phyloP scores from a whole-genome alignment of 2,888 invertebrate genomes.

The Gastracanthus pulcherrimus region DNA sequence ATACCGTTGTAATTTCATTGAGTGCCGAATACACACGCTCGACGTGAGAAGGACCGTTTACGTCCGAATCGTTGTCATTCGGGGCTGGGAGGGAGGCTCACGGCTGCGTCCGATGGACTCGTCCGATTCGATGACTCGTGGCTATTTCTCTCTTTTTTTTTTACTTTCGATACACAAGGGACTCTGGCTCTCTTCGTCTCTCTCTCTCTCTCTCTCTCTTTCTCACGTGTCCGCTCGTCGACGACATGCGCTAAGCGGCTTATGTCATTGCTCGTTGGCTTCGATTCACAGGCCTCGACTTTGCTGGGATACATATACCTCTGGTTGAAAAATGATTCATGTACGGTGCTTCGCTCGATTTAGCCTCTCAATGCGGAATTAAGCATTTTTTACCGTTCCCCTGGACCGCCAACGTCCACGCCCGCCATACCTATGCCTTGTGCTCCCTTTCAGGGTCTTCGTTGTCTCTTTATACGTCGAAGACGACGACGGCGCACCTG shows the following conservation, averaged over 20 bases:
- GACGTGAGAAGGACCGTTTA: background rate
- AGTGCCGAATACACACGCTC: background rate
- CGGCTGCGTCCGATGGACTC: slow-evolving; percentile 6
- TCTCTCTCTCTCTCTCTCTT: background rate
- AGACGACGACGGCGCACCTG: slow-evolving; percentile 20
- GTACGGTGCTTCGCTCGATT: slow-evolving; percentile 41
- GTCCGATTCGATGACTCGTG: slow-evolving; percentile 39
- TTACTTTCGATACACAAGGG: background rate
- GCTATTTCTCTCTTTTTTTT: background rate
- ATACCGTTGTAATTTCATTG: slow-evolving; percentile 6
- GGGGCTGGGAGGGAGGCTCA: too few species aligned
- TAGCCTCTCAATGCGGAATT: slow-evolving; percentile 32
- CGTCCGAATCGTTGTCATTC: too few species aligned
- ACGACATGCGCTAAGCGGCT: slow-evolving; percentile 47
- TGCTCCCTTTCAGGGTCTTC: background rate
- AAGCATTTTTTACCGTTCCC: slow-evolving; percentile 23
- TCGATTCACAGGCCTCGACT: slow-evolving; percentile 42
- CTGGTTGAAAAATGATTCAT: slow-evolving; percentile 46
- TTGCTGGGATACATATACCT: background rate
- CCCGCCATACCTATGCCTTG: background rate
- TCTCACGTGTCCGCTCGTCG: slow-evolving; percentile 11
- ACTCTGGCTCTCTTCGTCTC: background rate
- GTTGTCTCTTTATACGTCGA: background rate
- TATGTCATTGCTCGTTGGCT: slow-evolving; percentile 55
- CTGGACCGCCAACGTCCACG: background rate